A percentile compares a stretch with the other conserved stretches of the same genome.
These are phyloP conservation scores for Drosophila parthenogenetica DNA, from an alignment of 2,888 invertebrate genomes.

Conservation along the genomic window DNA sequence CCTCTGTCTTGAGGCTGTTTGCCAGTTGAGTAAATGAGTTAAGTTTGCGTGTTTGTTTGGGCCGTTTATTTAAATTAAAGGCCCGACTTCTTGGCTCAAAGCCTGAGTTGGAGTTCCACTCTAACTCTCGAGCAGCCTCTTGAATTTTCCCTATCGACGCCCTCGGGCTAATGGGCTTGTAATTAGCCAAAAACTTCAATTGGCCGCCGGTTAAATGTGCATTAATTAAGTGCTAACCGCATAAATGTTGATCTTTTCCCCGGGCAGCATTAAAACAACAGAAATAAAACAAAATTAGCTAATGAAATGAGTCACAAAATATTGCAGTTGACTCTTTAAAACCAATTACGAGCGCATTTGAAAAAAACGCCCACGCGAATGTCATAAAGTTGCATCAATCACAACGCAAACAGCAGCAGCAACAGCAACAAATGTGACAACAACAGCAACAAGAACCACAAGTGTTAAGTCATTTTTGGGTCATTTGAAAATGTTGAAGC, in stretches of 20 bases:
- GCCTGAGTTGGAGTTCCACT: neutral
- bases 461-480: slow-evolving; percentile 68
- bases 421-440: slow-evolving; percentile 6
- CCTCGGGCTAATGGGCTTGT: slow-evolving; percentile 45
- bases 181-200: slow-evolving; percentile 66
- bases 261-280: too few species aligned
- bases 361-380: slow-evolving; percentile 60
- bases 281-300: slow-evolving; percentile 1
- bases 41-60: slow-evolving; percentile 57
- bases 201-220: slow-evolving; percentile 61
- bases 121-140: slow-evolving; percentile 14
- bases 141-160: slow-evolving; percentile 39
- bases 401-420: slow-evolving; percentile 33
- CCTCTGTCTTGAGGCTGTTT: slow-evolving; percentile 48
- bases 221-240: slow-evolving; percentile 73
- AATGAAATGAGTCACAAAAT: slow-evolving; percentile 17
- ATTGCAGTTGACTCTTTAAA: slow-evolving; percentile 52
- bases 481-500: slow-evolving; percentile 52
- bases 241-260: slow-evolving; percentile 7
- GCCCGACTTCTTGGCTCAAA: neutral
- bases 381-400: slow-evolving; percentile 70
- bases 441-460: slow-evolving; percentile 20
- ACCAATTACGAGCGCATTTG: slow-evolving; percentile 61
- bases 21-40: slow-evolving; percentile 71
- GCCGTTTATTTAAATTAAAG: slow-evolving; percentile 52